phyloP scores from a whole-genome alignment of 1,140 invertebrate species.

The Saxidomus purpurata region DNA sequence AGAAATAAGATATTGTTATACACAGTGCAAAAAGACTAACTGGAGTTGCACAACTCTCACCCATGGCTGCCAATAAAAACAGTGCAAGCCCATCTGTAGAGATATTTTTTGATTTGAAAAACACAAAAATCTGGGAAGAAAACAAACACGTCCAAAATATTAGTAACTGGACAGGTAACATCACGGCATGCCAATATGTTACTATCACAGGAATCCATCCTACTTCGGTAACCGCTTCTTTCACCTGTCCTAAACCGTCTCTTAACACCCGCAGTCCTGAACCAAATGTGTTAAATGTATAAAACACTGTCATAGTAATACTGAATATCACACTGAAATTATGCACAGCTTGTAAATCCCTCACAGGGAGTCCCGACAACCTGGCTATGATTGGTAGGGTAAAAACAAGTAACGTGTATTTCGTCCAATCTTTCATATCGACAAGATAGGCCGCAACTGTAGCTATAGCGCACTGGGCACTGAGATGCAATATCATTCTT shows the following conservation, averaged over 20 bases:
- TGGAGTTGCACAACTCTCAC: slow-evolving; percentile 88
- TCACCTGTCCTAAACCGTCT: slow-evolving; percentile 74
- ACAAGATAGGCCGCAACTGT: slow-evolving; percentile 86
- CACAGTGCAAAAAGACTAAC: slow-evolving; percentile 88
- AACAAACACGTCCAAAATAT: slow-evolving; percentile 87
- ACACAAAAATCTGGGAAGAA: slow-evolving; percentile 84
- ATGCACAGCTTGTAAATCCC: slow-evolving; percentile 86
- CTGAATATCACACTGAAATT: slow-evolving; percentile 86
- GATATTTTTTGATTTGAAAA: slow-evolving; percentile 71
- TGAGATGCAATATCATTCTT: slow-evolving; percentile 84
- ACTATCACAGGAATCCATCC: slow-evolving; percentile 85
- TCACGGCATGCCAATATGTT: slow-evolving; percentile 85
- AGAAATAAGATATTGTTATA: slow-evolving; percentile 88
- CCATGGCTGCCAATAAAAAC: slow-evolving; percentile 86
- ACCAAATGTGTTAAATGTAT: slow-evolving; percentile 87
- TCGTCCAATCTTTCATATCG: slow-evolving; percentile 86
- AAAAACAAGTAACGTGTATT: slow-evolving; percentile 86
- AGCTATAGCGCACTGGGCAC: slow-evolving; percentile 86
- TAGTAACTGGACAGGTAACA: slow-evolving; percentile 87
- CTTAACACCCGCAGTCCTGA: slow-evolving; percentile 86
- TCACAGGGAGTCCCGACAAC: slow-evolving; percentile 86
- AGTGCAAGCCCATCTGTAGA: slow-evolving; percentile 85
- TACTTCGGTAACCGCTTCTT: slow-evolving; percentile 81
- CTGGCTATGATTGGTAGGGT: slow-evolving; percentile 87
- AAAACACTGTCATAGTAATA: slow-evolving; percentile 86